Conservation (phyloP, 2,888 invertebrate species). For the Drosophila vallismaia region DNA sequence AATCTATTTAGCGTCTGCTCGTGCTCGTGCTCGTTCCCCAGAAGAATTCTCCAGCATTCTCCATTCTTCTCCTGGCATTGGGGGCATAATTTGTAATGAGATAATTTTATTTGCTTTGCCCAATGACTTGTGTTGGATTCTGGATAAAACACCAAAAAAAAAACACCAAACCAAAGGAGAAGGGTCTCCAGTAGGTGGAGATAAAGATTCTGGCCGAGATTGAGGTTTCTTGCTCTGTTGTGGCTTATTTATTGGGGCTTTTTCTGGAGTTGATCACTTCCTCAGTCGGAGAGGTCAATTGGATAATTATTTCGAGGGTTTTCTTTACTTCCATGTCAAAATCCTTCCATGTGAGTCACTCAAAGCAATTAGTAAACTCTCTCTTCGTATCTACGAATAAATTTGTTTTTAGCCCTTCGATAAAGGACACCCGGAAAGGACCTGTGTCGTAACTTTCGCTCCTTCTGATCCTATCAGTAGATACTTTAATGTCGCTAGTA, state of each 20-base stretch:
- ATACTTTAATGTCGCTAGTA: neutral
- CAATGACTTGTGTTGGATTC: slow-evolving; percentile 51
- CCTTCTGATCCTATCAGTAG: slow-evolving; percentile 19
- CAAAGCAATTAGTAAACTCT: slow-evolving; percentile 25
- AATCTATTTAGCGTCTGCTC: slow-evolving; percentile 82
- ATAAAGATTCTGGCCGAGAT: slow-evolving; percentile 5
- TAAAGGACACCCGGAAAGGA: slow-evolving; percentile 24
- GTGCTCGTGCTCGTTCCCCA: slow-evolving; percentile 27
- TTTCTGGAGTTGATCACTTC: slow-evolving; percentile 1
- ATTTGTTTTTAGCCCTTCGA: slow-evolving; percentile 25
- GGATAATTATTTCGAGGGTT: neutral
- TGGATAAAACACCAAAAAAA: neutral
- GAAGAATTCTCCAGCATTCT: slow-evolving; percentile 7
- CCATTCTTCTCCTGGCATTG: slow-evolving; percentile 43
- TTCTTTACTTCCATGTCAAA: no score
- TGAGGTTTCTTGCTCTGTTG: neutral
- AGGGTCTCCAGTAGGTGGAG: neutral
- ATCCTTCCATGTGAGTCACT: slow-evolving; percentile 23
- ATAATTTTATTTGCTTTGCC: slow-evolving; percentile 82
- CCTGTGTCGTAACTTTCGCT: slow-evolving; percentile 23
- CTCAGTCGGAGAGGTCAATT: neutral
- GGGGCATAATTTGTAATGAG: slow-evolving; percentile 79
- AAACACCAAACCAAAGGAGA: neutral
- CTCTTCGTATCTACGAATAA: slow-evolving; percentile 14
- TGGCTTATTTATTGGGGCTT: slow-evolving; percentile 3